Evolutionary conservation across 2,113 vertebrate genomes (phyloP), one percentile per base, ranked within the genome.

Genomic region (Neolamprologus fasciatus): DNA sequence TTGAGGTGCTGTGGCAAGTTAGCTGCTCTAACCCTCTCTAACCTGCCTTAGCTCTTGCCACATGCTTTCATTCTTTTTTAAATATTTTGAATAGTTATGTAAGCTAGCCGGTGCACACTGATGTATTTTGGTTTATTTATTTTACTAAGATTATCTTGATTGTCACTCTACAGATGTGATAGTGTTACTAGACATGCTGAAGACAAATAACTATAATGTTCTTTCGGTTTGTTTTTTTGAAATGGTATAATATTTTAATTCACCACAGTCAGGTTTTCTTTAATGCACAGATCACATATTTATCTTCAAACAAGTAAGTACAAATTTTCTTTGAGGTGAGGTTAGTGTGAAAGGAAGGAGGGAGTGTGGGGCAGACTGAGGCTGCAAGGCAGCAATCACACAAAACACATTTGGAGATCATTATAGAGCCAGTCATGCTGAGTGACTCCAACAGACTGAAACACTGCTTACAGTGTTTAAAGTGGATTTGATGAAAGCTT

Each of bases 371-470:
- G 21, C 19, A 19, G 79, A 40, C n/a, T 2, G 37, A 45, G 68
- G 86, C 85, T 86, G 80, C 45, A 45, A 76, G 84, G 90, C 71
- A 89, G 57, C 58, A 93, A 93, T 94, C 89, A 93, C 92, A 94
- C 91, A 89, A 90, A 93, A 94, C 93, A 95, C 94, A 95, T 95
- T 95, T 95, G 93, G 94, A 94, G 94, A 88, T 94, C 91, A 94
- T 96, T 96, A 95, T 47, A 54, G 86, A 94, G 88, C 89, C 85
- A 86, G 89, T 92, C 85, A 85, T 90, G 94, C 91, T 93, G 92
- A 93, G 91, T 91, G 86, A 94, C 88, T 95, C 90, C 86, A 92
- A 89, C 88, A 94, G 93, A 87, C 87, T 71, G 71, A 87, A 94
- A 92, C 87, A 86, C 92, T 93, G 93, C 80, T 84, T 88, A 91